A percentile compares a stretch with the other conserved stretches of the same genome.
These are phyloP conservation scores for Archegozetes longisetosus DNA, from an alignment of 1,140 invertebrate species.

Conservation along the genomic window DNA sequence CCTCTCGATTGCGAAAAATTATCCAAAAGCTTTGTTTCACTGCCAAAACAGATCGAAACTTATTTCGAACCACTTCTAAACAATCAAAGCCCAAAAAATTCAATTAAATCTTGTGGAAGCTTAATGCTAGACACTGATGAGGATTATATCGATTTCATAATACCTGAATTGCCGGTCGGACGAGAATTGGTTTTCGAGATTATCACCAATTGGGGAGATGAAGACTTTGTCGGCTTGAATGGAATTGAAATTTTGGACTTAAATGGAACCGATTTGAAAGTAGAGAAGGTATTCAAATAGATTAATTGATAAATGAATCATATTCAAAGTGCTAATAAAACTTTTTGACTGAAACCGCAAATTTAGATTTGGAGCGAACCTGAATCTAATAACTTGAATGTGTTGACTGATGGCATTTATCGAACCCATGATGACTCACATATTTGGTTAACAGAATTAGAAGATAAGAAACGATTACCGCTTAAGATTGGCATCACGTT, in stretches of 20 bases:
- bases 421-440: slow-evolving; percentile 55
- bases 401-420: slow-evolving; percentile 51
- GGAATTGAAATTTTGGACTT: slow-evolving; percentile 57
- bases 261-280: slow-evolving; percentile 37
- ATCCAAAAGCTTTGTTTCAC: neutral
- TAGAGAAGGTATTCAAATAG: slow-evolving; percentile 30
- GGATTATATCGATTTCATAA: slow-evolving; percentile 30
- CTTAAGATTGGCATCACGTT: slow-evolving; percentile 46
- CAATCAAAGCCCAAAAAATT: slow-evolving; percentile 2
- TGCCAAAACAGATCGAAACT: neutral
- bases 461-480: slow-evolving; percentile 28
- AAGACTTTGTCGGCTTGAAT: slow-evolving; percentile 58
- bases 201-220: slow-evolving; percentile 61
- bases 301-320: too few relatives aligned
- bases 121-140: neutral
- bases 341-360: too few relatives aligned
- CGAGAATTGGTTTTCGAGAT: slow-evolving; percentile 48
- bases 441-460: slow-evolving; percentile 38
- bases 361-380: slow-evolving; percentile 4
- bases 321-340: too few relatives aligned
- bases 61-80: neutral
- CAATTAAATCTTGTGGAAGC: neutral
- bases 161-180: slow-evolving; percentile 55
- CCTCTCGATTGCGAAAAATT: neutral
- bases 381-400: slow-evolving; percentile 24